A percentile compares a stretch with the other conserved stretches of the same genome.
Evolutionary conservation across 2,797 vertebrate species (phyloP).

Genomic region (Pangasius krempfi): DNA sequence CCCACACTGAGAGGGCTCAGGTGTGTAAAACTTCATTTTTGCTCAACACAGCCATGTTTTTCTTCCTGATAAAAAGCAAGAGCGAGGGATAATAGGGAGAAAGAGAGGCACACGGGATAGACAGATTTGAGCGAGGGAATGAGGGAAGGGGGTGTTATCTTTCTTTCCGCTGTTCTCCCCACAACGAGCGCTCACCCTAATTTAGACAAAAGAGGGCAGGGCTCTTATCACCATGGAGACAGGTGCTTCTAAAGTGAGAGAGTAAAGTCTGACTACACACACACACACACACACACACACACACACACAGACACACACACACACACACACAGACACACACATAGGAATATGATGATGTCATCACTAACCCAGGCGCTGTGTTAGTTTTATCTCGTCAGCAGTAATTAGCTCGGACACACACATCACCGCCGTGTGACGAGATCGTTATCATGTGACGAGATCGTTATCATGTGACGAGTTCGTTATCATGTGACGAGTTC

Average conservation of each 20-base stretch:
- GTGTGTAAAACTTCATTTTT: conserved; percentile 18
- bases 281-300: conserved; percentile 1
- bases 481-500: conserved; percentile 31
- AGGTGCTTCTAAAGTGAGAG: conserved; percentile 48
- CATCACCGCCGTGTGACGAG: conserved; percentile 59
- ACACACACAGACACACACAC: conserved; percentile 1
- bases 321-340: background rate
- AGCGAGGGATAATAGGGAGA: background rate
- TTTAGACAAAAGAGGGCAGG: conserved; percentile 60
- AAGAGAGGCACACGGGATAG: conserved; percentile 23
- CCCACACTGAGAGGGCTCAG: conserved; percentile 1
- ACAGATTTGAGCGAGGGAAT: conserved; percentile 33
- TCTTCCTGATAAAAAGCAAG: conserved; percentile 16
- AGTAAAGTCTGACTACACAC: conserved; percentile 40
- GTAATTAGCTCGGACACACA: conserved; percentile 69
- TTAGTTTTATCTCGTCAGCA: conserved; percentile 7
- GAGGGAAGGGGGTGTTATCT: conserved; percentile 46
- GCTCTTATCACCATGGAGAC: conserved; percentile 64
- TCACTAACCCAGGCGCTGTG: conserved; percentile 58
- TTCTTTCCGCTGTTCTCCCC: conserved; percentile 42
- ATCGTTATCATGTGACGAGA: conserved; percentile 65
- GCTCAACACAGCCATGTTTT: background rate
- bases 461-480: conserved; percentile 48
- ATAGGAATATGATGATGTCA: conserved; percentile 57
- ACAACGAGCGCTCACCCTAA: conserved; percentile 52